Conservation (phyloP, 2,888 invertebrate genomes). For the Diadromus collaris region DNA sequence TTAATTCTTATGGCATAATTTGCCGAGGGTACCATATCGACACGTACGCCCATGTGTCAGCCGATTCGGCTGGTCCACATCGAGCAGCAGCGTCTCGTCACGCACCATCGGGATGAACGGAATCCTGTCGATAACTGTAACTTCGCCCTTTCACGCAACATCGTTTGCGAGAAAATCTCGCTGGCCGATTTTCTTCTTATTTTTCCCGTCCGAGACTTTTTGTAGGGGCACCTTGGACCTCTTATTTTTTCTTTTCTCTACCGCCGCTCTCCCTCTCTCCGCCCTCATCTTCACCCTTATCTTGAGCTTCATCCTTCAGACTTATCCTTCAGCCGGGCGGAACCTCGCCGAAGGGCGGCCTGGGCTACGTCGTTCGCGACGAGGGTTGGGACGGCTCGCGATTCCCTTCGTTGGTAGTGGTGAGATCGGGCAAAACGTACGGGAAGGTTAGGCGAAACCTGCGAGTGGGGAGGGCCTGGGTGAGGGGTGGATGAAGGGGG, state of each 20-base stretch:
- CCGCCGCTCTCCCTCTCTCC: conserved; percentile 42
- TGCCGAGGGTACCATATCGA: not conserved
- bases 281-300: conserved; percentile 36
- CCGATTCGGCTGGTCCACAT: not conserved
- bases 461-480: conserved; percentile 8
- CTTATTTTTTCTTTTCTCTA: conserved; percentile 44
- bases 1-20: not conserved
- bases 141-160: not conserved
- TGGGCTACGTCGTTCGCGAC: conserved; percentile 61
- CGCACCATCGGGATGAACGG: not conserved
- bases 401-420: conserved; percentile 27
- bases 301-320: not conserved
- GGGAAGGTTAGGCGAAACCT: conserved; percentile 45
- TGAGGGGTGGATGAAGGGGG: conserved; percentile 5
- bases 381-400: conserved; percentile 30
- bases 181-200: conserved; percentile 43
- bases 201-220: conserved; percentile 36
- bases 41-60: not conserved
- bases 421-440: conserved; percentile 13
- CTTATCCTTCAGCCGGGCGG: conserved; percentile 8
- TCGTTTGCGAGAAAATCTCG: conserved; percentile 1
- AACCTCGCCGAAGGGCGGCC: conserved; percentile 57
- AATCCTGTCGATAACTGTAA: not conserved
- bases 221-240: conserved; percentile 47
- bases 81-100: not conserved